Evolutionary conservation across 2,113 vertebrate species (phyloP).

Genomic region (Scophthalmus maximus): DNA sequence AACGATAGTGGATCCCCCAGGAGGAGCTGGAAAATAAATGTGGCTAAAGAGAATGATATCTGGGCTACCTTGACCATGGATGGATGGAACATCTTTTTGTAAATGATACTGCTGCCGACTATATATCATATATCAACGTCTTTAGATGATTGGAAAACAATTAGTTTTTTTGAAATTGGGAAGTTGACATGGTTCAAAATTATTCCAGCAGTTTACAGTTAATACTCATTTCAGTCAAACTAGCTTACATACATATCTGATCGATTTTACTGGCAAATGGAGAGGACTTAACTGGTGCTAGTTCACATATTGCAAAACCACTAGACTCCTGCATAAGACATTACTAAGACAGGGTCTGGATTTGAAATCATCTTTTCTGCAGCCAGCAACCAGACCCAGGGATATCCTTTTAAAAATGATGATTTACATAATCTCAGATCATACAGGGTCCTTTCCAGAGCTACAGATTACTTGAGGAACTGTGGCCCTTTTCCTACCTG

Average conservation of each 20-base stretch:
- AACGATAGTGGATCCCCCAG: too few relatives aligned
- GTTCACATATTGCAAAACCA: not conserved
- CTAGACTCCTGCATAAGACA: not conserved
- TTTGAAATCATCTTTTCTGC: slow-evolving; percentile 9
- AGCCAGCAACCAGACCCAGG: not conserved
- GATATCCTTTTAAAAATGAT: slow-evolving; percentile 14
- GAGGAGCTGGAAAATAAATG: too few relatives aligned
- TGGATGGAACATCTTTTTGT: not conserved
- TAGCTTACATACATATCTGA: too few relatives aligned
- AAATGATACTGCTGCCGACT: not conserved
- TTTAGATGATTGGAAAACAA: too few relatives aligned
- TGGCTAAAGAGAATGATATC: too few relatives aligned
- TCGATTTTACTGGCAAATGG: too few relatives aligned
- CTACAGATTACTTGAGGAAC: slow-evolving; percentile 11
- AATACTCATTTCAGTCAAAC: too few relatives aligned
- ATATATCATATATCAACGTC: too few relatives aligned
- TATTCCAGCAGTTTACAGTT: too few relatives aligned
- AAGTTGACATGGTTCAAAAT: too few relatives aligned
- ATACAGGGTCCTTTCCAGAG: slow-evolving; percentile 15
- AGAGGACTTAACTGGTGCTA: not conserved
- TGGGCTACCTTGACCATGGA: not conserved
- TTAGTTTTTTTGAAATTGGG: not conserved
- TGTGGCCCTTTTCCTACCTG: not conserved
- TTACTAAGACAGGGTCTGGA: not conserved
- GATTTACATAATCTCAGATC: slow-evolving; percentile 10